Percentiles rank a stretch among this genome's conserved stretches.
phyloP scores from a whole-genome alignment of 92 coral and sea anemone genomes.

The Hydrozoanthus gracilis region DNA sequence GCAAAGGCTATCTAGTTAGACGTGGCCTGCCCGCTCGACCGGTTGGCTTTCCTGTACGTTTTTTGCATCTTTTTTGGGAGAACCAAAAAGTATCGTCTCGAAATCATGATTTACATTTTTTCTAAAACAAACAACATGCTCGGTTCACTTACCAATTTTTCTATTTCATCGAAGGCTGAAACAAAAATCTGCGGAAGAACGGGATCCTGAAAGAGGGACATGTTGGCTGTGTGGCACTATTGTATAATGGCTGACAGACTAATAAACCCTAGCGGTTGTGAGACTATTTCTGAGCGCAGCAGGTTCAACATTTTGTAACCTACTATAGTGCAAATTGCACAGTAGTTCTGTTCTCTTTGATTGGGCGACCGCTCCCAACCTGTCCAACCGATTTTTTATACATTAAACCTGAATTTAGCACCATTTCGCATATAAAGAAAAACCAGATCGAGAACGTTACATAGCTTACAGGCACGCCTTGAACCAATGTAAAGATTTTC shows the following conservation, averaged over 20 bases:
- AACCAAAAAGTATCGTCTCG: background rate
- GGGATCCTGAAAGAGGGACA: conserved; percentile 40
- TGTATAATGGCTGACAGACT: background rate
- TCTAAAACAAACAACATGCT: conserved; percentile 15
- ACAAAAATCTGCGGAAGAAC: conserved; percentile 44
- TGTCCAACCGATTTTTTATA: background rate
- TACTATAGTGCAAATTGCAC: conserved; percentile 47
- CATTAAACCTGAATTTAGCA: background rate
- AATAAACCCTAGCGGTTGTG: conserved; percentile 13
- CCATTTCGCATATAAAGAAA: background rate
- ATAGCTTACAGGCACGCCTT: conserved; percentile 31
- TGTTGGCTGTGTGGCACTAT: background rate
- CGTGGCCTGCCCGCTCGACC: too few species aligned
- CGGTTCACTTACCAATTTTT: conserved; percentile 42
- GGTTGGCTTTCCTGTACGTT: background rate
- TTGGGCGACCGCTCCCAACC: conserved; percentile 21
- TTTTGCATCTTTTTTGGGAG: background rate
- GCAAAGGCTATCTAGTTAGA: background rate
- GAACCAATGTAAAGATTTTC: background rate
- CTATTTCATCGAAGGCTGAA: conserved; percentile 42
- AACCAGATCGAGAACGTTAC: background rate
- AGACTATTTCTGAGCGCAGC: conserved; percentile 28
- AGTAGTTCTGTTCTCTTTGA: conserved; percentile 18
- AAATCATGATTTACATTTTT: background rate
- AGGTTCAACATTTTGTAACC: conserved; percentile 26